Evolutionary conservation across 2,797 vertebrate genomes (phyloP).

Genomic region (Labeo calbasu): DNA sequence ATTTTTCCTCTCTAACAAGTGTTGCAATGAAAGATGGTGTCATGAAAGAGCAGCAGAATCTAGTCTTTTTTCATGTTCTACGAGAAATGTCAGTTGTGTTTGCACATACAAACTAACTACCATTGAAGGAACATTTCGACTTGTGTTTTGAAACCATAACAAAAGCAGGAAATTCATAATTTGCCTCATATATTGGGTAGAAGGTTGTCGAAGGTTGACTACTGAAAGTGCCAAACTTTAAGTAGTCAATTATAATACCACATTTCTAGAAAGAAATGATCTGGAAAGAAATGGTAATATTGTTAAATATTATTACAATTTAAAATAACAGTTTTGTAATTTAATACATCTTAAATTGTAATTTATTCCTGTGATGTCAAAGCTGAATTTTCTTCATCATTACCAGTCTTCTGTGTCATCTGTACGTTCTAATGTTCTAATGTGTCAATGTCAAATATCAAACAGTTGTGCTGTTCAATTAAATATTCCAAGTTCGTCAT

Average conservation of each 20-base stretch:
- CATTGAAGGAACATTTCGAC: not conserved
- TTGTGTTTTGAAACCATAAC: not conserved
- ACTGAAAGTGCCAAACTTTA: not conserved
- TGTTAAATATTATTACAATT: not conserved
- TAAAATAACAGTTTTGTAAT: not conserved
- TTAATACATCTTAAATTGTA: not conserved
- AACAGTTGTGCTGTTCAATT: not conserved
- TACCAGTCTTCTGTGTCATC: not conserved
- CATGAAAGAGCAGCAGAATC: not conserved
- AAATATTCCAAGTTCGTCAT: not conserved
- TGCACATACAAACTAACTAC: not conserved
- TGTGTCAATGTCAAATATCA: no score
- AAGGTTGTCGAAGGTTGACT: no score
- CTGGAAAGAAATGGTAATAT: not conserved
- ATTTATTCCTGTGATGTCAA: not conserved
- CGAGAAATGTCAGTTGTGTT: not conserved
- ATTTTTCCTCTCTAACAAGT: not conserved
- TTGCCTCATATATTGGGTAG: not conserved
- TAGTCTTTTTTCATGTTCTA: not conserved
- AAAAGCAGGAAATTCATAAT: not conserved
- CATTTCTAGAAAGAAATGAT: not conserved
- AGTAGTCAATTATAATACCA: not conserved
- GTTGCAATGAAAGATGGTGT: not conserved
- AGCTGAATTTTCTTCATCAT: not conserved
- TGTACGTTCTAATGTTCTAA: no score